Conservation (phyloP, 2,113 vertebrate genomes). For the Elgaria multicarinata region DNA sequence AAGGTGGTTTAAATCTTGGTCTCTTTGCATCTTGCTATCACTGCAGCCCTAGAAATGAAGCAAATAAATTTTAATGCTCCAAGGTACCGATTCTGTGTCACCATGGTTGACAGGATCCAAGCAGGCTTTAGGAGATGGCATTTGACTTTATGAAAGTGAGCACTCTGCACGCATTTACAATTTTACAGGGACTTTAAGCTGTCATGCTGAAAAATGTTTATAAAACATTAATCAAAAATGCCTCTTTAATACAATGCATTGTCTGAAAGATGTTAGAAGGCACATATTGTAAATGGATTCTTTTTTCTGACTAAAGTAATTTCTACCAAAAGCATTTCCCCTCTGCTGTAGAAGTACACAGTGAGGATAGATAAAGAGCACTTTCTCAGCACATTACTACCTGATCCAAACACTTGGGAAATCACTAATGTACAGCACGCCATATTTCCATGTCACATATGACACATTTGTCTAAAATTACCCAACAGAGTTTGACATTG, state of each 20-base stretch:
- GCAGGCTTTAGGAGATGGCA: conserved; percentile 85
- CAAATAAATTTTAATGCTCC: conserved; percentile 95
- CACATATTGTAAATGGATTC: conserved; percentile 98
- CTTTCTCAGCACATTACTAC: conserved; percentile 89
- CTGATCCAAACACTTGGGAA: conserved; percentile 88
- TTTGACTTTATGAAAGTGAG: conserved; percentile 89
- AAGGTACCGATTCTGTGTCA: conserved; percentile 83
- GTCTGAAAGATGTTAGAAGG: conserved; percentile 96
- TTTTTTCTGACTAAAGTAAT: conserved; percentile 93
- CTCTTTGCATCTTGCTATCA: conserved; percentile 84
- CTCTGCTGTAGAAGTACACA: conserved; percentile 84
- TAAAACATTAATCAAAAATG: conserved; percentile 99
- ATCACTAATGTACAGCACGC: conserved; percentile 91
- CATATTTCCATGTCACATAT: conserved; percentile 90
- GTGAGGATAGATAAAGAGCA: conserved; percentile 89
- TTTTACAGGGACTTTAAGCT: conserved; percentile 86
- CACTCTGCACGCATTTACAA: conserved; percentile 85
- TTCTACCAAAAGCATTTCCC: conserved; percentile 86
- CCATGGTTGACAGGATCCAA: conserved; percentile 83
- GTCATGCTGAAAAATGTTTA: conserved; percentile 91
- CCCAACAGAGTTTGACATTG: conserved; percentile 91
- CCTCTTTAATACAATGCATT: conserved; percentile 93
- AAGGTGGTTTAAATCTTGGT: conserved; percentile 84
- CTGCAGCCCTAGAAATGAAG: conserved; percentile 86
- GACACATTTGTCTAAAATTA: conserved; percentile 91